Percentiles rank a stretch among this genome's conserved stretches.
Evolutionary conservation across 2,113 vertebrate species (phyloP).

Genomic region (Glaucidium brasilianum): DNA sequence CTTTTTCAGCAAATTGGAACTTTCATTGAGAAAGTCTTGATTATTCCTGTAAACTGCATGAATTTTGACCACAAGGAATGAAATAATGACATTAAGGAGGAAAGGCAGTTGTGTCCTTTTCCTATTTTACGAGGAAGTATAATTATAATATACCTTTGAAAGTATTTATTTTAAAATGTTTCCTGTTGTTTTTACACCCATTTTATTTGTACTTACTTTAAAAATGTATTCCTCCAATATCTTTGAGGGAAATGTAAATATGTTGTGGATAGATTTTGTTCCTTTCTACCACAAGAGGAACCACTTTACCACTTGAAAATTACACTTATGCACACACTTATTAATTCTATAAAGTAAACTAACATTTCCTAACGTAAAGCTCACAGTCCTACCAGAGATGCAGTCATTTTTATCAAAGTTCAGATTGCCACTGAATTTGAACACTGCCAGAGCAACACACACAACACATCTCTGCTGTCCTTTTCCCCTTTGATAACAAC

Average conservation of each 20-base stretch:
- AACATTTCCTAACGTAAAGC: background rate
- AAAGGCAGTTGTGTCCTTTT: background rate
- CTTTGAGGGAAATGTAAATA: background rate
- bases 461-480: background rate
- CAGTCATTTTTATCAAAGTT: background rate
- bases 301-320: background rate
- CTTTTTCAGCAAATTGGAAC: background rate
- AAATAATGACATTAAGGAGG: background rate
- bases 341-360: background rate
- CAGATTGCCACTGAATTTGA: background rate
- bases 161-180: background rate
- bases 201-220: background rate
- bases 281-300: background rate
- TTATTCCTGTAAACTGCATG: background rate
- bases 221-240: background rate
- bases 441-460: background rate
- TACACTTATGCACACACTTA: background rate
- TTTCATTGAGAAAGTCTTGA: background rate
- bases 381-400: background rate
- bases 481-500: background rate
- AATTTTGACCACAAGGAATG: background rate
- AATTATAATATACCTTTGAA: background rate
- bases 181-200: background rate
- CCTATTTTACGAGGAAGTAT: background rate
- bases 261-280: background rate